These are phyloP conservation scores for Troides helena DNA, from an alignment of 2,888 invertebrate genomes.

Conservation along the genomic window DNA sequence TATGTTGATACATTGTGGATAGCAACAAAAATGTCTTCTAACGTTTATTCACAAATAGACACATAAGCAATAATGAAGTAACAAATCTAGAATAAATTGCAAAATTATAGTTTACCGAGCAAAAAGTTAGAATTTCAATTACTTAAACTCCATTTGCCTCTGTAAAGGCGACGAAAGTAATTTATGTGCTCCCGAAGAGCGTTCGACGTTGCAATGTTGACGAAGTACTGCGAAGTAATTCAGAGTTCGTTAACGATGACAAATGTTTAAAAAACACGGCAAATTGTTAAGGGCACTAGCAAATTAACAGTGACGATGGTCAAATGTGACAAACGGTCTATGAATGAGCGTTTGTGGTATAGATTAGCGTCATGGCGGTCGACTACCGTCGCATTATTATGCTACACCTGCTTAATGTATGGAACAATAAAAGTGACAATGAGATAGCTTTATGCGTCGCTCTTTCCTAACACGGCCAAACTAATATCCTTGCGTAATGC, in stretches of 20 bases:
- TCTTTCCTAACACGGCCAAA: slow-evolving; percentile 17
- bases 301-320: slow-evolving; percentile 62
- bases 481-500: slow-evolving; percentile 25
- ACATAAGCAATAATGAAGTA: slow-evolving; percentile 32
- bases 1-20: background rate
- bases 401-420: slow-evolving; percentile 52
- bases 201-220: slow-evolving; percentile 42
- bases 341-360: slow-evolving; percentile 52
- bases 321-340: slow-evolving; percentile 59
- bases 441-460: slow-evolving; percentile 35
- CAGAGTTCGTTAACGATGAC: slow-evolving; percentile 58
- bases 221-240: slow-evolving; percentile 37
- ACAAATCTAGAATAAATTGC: slow-evolving; percentile 38
- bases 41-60: slow-evolving; percentile 15
- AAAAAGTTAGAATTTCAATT: slow-evolving; percentile 39
- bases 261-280: slow-evolving; percentile 64
- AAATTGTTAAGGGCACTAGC: slow-evolving; percentile 63
- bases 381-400: slow-evolving; percentile 40
- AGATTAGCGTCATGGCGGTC: slow-evolving; percentile 49
- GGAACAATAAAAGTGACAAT: slow-evolving; percentile 39
- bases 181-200: slow-evolving; percentile 41
- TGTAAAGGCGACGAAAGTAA: slow-evolving; percentile 39
- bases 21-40: background rate
- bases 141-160: slow-evolving; percentile 34
- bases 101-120: slow-evolving; percentile 30